Base-by-base conservation (phyloP, 2,113 vertebrate genomes). In the Stegastes partitus region DNA sequence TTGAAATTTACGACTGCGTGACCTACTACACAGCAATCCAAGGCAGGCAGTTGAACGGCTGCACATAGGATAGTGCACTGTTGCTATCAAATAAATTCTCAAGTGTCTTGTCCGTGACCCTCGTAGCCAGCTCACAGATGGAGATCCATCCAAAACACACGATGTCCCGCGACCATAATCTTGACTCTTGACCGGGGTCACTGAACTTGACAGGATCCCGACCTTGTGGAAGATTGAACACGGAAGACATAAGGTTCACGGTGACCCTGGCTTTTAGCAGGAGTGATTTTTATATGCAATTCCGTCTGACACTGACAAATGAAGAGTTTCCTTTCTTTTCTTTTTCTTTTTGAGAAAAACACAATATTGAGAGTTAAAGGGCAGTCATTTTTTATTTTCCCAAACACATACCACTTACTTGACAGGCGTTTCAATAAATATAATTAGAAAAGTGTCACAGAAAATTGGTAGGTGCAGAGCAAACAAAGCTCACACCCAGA, bases 201-300 rank as follows among this genome's bases (percentile, higher is more conserved):
- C 39, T 87, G 84, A 89, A 89, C 87, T 72, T 85, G 87, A 79
- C 82, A 63, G 77, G 79, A 74, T 51, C 39, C n/a, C 12, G 74
- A 90, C 90, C 82, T 85, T 8, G 22, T 49, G 31, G 28, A 87
- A 75, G 78, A 89, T 85, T 76, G 67, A 85, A 78, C 71, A 51
- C 11, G 37, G 56, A 54, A 67, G 79, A 77, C 75, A 74, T 68
- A 22, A 65, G 76, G 82, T 77, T 55, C 42, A 18, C 15, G n/a
- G 12, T 73, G 82, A 75, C 81, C 73, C 72, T 66, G 77, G 83
- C 89, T 91, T 89, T 92, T 87, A 79, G 71, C 66, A 66, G 61
- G 25, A 88, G 78, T 85, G 78, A 68, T 80, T 91, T 62, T 23
- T 25, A 49, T 59, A 61, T 79, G 55, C 77, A 23, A 62, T 68